These are phyloP conservation scores for Oeneis ivallda DNA, from an alignment of 2,888 invertebrate species.

Conservation along the genomic window DNA sequence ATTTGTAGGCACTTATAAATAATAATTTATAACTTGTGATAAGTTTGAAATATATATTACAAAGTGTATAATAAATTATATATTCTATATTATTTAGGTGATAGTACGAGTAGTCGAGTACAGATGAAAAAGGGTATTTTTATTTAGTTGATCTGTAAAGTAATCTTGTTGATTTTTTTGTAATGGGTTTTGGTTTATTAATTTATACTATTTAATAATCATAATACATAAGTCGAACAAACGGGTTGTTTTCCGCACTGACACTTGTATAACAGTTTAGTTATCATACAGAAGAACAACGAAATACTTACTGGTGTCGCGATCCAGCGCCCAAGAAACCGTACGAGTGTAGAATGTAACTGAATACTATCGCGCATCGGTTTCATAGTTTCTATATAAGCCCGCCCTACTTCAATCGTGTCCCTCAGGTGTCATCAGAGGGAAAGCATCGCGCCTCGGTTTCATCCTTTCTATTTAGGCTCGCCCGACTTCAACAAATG, in stretches of 20 bases:
- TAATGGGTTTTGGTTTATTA: background rate
- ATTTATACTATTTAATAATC: background rate
- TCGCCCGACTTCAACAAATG: too few species aligned
- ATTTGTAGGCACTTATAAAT: background rate
- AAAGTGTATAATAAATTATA: background rate
- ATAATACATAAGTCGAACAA: background rate
- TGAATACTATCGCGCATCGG: too few species aligned
- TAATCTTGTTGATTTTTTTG: slow-evolving; percentile 6
- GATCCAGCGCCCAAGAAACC: too few species aligned
- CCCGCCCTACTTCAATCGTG: too few species aligned
- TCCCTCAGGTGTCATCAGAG: too few species aligned
- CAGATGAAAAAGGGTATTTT: slow-evolving; percentile 3
- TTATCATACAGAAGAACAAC: background rate
- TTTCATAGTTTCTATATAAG: too few species aligned
- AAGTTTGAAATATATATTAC: background rate
- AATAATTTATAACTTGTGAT: background rate
- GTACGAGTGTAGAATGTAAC: too few species aligned
- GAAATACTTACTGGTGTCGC: too few species aligned
- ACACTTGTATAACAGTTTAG: background rate
- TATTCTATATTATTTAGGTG: background rate
- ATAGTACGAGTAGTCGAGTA: background rate
- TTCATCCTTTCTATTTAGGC: too few species aligned
- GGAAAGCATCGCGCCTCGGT: too few species aligned
- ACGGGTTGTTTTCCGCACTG: background rate
- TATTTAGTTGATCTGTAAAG: slow-evolving; percentile 8